phyloP scores from a whole-genome alignment of 2,888 invertebrate genomes.

The Drosophila eohydei region DNA sequence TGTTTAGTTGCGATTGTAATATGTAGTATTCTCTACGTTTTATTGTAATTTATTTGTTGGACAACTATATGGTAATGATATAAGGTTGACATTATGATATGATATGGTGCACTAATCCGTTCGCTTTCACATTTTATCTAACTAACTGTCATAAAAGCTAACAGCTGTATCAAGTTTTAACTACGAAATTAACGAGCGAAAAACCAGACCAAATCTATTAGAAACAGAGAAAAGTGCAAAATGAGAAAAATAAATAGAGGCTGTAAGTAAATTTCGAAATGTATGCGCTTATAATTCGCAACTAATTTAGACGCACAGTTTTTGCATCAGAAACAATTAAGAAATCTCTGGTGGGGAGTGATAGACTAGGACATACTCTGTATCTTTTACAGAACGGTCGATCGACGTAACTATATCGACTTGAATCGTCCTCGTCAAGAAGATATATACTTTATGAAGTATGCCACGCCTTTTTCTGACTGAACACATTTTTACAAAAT shows the following conservation, averaged over 20 bases:
- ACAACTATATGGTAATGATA: conserved; percentile 1
- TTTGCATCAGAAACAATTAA: background rate
- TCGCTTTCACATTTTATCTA: background rate
- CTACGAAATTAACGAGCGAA: background rate
- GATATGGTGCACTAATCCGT: conserved; percentile 1
- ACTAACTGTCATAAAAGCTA: conserved; percentile 1
- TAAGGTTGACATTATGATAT: background rate
- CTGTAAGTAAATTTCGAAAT: background rate
- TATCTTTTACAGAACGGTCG: no score
- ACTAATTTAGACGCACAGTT: background rate
- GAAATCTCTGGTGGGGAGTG: background rate
- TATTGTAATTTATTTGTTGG: background rate
- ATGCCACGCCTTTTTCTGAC: no score
- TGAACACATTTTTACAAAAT: no score
- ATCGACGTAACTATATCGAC: no score
- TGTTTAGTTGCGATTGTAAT: background rate
- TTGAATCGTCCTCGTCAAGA: no score
- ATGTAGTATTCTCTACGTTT: background rate
- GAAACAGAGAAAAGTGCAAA: background rate
- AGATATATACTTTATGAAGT: no score
- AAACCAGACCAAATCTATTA: background rate
- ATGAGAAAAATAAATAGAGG: conserved; percentile 1
- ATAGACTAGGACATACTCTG: background rate
- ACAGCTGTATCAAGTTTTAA: background rate
- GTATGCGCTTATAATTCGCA: conserved; percentile 15